Conservation (phyloP, 1,140 invertebrate genomes). For the Hestina assimilis region DNA sequence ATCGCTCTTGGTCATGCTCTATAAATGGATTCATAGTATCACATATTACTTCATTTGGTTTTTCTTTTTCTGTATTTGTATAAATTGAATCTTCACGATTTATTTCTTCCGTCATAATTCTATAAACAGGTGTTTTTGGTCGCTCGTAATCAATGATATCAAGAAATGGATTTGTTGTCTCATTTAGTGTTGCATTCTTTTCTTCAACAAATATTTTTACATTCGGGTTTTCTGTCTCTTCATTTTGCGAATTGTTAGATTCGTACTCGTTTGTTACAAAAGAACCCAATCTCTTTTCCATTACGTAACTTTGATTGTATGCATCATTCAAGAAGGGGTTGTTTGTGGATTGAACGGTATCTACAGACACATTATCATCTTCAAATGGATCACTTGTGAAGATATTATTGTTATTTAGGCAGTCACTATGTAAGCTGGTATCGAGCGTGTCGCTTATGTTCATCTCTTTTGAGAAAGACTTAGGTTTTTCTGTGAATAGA, state of each 20-base stretch:
- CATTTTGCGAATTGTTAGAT: slow-evolving; percentile 59
- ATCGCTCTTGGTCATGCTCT: slow-evolving; percentile 37
- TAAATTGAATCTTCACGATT: slow-evolving; percentile 39
- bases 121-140: slow-evolving; percentile 46
- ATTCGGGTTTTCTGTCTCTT: slow-evolving; percentile 45
- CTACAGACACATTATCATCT: slow-evolving; percentile 42
- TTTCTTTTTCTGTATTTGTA: slow-evolving; percentile 35
- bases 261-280: slow-evolving; percentile 60
- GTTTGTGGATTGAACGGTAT: slow-evolving; percentile 39
- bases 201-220: slow-evolving; percentile 40
- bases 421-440: not conserved
- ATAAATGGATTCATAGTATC: slow-evolving; percentile 62
- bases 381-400: slow-evolving; percentile 32
- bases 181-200: slow-evolving; percentile 6
- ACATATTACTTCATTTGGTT: slow-evolving; percentile 31
- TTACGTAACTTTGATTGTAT: slow-evolving; percentile 41
- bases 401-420: slow-evolving; percentile 21
- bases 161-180: slow-evolving; percentile 48
- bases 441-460: not conserved
- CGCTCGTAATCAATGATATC: slow-evolving; percentile 24
- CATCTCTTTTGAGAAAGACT: slow-evolving; percentile 23
- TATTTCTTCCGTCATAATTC: slow-evolving; percentile 53
- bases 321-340: slow-evolving; percentile 59
- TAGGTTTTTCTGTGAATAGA: slow-evolving; percentile 52
- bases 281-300: slow-evolving; percentile 49